Evolutionary conservation across 1,140 invertebrate genomes (phyloP).

Genomic region (Pemphigus obesinymphae): DNA sequence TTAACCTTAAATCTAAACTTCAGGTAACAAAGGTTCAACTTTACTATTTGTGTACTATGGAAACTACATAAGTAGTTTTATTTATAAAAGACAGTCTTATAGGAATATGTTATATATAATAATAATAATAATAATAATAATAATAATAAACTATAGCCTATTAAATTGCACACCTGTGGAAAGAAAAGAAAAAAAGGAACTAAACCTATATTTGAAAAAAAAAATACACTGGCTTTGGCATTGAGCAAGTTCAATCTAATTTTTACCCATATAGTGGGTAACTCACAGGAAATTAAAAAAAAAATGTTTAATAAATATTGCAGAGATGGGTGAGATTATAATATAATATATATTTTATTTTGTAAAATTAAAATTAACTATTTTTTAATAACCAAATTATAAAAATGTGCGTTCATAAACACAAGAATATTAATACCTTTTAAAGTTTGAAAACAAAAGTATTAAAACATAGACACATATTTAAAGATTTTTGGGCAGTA

Average conservation of each 20-base stretch:
- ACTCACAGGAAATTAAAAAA: constrained; percentile 31
- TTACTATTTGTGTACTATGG: constrained; percentile 38
- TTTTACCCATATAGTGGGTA: background rate
- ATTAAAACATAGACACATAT: background rate
- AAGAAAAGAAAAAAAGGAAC: constrained; percentile 41
- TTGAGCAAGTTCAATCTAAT: constrained; percentile 41
- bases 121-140: constrained; percentile 27
- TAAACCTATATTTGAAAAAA: constrained; percentile 39
- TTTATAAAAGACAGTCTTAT: constrained; percentile 39
- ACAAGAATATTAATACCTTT: background rate
- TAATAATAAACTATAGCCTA: constrained; percentile 35
- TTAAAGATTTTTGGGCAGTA: background rate
- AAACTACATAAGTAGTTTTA: constrained; percentile 40
- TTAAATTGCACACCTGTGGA: constrained; percentile 38
- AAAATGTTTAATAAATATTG: constrained; percentile 24
- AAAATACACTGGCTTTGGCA: constrained; percentile 41
- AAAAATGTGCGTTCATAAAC: background rate
- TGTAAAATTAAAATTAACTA: background rate
- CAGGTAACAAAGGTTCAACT: constrained; percentile 35
- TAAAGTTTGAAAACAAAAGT: background rate
- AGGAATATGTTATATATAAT: constrained; percentile 28
- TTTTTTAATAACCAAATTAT: background rate
- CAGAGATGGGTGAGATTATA: constrained; percentile 26
- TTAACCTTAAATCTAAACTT: constrained; percentile 27
- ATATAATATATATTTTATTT: background rate